These are phyloP conservation scores for Gallinago media DNA, from an alignment of 2,113 vertebrate species.

Conservation along the genomic window DNA sequence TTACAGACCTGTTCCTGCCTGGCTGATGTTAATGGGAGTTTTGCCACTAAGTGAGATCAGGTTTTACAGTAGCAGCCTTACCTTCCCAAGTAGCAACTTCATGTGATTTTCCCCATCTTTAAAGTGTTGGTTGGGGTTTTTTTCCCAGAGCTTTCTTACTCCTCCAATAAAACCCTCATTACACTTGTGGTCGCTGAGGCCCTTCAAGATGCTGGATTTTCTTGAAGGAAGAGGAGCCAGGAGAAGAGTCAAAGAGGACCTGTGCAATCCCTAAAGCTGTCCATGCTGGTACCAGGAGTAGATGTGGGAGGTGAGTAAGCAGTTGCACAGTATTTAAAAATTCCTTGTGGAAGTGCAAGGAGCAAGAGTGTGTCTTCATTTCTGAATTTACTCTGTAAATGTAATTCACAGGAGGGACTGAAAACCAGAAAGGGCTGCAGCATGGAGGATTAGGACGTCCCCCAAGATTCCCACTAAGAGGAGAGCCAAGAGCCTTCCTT, in stretches of 20 bases:
- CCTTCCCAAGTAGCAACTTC: not conserved
- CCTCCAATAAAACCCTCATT: not conserved
- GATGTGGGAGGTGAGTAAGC: not conserved
- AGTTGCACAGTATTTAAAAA: not conserved
- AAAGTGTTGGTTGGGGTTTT: not conserved
- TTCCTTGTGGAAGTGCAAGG: not conserved
- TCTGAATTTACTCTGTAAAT: not conserved
- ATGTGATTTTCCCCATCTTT: not conserved
- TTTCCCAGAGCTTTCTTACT: not conserved
- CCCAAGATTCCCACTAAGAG: not conserved
- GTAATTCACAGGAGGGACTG: not conserved
- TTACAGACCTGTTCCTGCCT: not conserved
- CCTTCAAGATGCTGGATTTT: not conserved
- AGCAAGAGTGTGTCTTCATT: fast-evolving
- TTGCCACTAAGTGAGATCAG: not conserved
- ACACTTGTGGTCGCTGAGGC: not conserved
- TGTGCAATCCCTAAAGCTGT: not conserved
- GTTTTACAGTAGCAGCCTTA: not conserved
- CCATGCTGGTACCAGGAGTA: fast-evolving
- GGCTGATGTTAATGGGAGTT: not conserved
- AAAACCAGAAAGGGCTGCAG: slow-evolving; percentile 1
- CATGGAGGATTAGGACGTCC: not conserved
- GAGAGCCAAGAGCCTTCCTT: slow-evolving; percentile 22
- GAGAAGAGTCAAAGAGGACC: not conserved
- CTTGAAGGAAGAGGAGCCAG: not conserved